A percentile compares a stretch with the other conserved stretches of the same genome.
phyloP scores from a whole-genome alignment of 2,888 invertebrate species.

The Diaphora mendica region DNA sequence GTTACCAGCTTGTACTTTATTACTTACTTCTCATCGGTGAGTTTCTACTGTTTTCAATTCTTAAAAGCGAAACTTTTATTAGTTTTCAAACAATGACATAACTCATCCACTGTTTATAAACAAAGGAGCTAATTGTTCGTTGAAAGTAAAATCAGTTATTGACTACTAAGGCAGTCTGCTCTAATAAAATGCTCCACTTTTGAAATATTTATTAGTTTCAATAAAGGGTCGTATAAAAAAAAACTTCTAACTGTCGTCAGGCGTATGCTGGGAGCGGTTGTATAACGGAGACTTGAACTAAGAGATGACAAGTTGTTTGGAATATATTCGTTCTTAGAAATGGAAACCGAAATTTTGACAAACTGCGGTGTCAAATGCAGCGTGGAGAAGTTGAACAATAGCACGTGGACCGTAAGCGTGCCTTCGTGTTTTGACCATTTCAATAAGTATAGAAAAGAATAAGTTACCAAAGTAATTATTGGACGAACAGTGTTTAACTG shows the following conservation, averaged over 20 bases:
- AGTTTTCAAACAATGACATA: slow-evolving; percentile 57
- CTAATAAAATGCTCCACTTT: slow-evolving; percentile 82
- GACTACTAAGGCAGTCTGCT: slow-evolving; percentile 81
- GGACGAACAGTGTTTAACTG: slow-evolving; percentile 75
- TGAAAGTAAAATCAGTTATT: slow-evolving; percentile 84
- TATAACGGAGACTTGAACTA: slow-evolving; percentile 76
- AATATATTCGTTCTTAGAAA: slow-evolving; percentile 76
- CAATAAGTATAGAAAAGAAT: slow-evolving; percentile 74
- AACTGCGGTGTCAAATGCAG: slow-evolving; percentile 78
- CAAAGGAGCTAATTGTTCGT: slow-evolving; percentile 66
- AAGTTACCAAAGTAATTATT: slow-evolving; percentile 83
- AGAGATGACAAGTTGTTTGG: slow-evolving; percentile 63
- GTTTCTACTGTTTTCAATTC: slow-evolving; percentile 49
- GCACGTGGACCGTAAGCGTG: slow-evolving; percentile 78
- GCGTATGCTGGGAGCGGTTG: slow-evolving; percentile 61
- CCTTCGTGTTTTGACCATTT: slow-evolving; percentile 80
- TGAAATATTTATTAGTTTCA: slow-evolving; percentile 81
- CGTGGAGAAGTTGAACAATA: slow-evolving; percentile 67
- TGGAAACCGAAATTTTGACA: slow-evolving; percentile 84
- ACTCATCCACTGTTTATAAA: slow-evolving; percentile 63
- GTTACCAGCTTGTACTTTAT: neutral
- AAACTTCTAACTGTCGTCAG: slow-evolving; percentile 73
- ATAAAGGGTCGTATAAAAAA: slow-evolving; percentile 68
- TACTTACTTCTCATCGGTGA: slow-evolving; percentile 18
- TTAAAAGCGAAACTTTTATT: slow-evolving; percentile 80